Base-by-base conservation (phyloP, 2,113 vertebrate species). In the Pollimyrus isidori region DNA sequence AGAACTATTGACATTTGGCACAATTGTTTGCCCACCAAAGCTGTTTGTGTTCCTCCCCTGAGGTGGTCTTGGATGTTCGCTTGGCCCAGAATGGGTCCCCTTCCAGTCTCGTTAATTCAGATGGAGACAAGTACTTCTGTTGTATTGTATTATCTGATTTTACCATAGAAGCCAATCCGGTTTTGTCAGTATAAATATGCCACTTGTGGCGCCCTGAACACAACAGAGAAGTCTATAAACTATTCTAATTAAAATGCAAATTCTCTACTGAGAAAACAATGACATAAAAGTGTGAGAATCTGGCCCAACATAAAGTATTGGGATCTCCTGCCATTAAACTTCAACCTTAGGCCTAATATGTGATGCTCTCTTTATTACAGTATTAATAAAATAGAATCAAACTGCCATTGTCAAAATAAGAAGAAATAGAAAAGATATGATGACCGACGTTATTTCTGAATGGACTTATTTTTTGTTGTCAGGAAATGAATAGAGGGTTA, bases 211-310 rank as follows among this genome's bases (percentile, higher is more conserved):
- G 95, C 96, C 95, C 92, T 94, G 95, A 97, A 98, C 96, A 96
- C 97, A 96, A 95, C 94, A 93, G 96, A 97, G 97, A 96, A 99
- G 97, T 99, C 97, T 97, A 99, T 98, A 98, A 99, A 98, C 97
- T 97, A 96, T 97, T 99, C 97, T 97, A 96, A 99, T 99, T 99
- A 99, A 99, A 99, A 99, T 99, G 98, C 98, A 99, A 99, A 99
- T 99, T 96, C 96, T 95, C 95, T 96, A 95, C 95, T 91, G 97
- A 97, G 96, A 97, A 96, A 97, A 97, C 96, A 96, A 96, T 95
- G 97, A 97, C 96, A 97, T 96, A 97, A 97, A 96, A 96, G 97
- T 96, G 96, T 94, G 96, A 97, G 95, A 97, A 96, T 96, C 95
- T 94, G 95, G 96, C 96, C 96, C 92, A 94, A 90, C 94, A 96